These are phyloP conservation scores for Hyla sarda DNA, from an alignment of 2,113 vertebrate species.

Conservation along the genomic window DNA sequence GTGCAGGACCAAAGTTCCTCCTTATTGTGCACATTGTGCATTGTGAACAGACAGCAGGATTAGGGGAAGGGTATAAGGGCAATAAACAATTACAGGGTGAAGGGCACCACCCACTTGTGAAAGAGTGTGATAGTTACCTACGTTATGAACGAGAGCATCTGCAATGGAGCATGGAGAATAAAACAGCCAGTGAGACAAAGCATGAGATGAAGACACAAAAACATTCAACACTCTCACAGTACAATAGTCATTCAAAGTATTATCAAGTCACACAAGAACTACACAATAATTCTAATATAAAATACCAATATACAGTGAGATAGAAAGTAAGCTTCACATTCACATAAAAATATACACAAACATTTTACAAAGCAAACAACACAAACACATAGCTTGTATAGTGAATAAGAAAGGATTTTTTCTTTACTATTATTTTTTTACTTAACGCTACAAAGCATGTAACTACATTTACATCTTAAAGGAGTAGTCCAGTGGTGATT, in stretches of 20 bases:
- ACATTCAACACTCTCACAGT: constrained; percentile 21
- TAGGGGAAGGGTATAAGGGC: background rate
- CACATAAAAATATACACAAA: background rate
- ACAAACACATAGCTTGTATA: background rate
- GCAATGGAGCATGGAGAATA: constrained; percentile 57
- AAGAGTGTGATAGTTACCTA: constrained; percentile 56
- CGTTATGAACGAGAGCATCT: constrained; percentile 48
- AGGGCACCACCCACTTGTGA: background rate
- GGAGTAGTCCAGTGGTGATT: too few relatives aligned
- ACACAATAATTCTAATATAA: background rate
- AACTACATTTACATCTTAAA: too few relatives aligned
- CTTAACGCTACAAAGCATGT: too few relatives aligned
- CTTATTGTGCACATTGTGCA: background rate
- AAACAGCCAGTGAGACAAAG: constrained; percentile 56
- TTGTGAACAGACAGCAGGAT: background rate
- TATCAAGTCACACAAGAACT: background rate
- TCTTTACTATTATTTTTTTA: background rate
- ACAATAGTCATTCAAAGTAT: background rate
- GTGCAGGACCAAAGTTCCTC: background rate
- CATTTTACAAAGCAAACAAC: background rate
- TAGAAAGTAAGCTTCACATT: background rate
- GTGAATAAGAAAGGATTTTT: background rate
- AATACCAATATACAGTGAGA: background rate
- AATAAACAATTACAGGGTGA: background rate
- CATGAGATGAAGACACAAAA: constrained; percentile 11